These are phyloP conservation scores for Ahaetulla prasina DNA, from an alignment of 2,113 vertebrate genomes.

Conservation along the genomic window DNA sequence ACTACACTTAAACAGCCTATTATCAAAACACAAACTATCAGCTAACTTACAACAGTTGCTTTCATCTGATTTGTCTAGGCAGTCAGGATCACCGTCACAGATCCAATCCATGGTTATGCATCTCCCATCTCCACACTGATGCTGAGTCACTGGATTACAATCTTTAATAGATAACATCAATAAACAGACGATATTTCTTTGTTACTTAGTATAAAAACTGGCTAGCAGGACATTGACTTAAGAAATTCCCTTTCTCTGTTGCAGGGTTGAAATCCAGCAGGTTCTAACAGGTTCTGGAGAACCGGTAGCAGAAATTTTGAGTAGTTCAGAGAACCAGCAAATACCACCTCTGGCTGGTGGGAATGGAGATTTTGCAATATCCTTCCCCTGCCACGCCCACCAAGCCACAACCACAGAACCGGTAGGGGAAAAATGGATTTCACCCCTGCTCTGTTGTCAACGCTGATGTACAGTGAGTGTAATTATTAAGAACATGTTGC, in stretches of 20 bases:
- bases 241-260: not conserved
- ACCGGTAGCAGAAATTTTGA: too few species aligned
- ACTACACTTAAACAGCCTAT: not conserved
- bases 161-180: constrained; percentile 57
- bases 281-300: too few species aligned
- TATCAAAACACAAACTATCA: not conserved
- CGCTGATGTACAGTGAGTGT: not conserved
- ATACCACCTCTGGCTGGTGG: too few species aligned
- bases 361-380: too few species aligned
- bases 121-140: constrained; percentile 86
- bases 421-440: too few species aligned
- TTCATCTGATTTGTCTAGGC: constrained; percentile 90
- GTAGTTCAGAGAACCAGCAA: too few species aligned
- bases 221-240: not conserved
- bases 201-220: not conserved
- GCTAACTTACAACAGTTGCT: constrained; percentile 89
- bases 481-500: not conserved
- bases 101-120: constrained; percentile 86
- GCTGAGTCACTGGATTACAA: constrained; percentile 73
- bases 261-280: too few species aligned
- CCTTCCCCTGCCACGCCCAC: too few species aligned
- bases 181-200: not conserved
- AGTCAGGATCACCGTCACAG: constrained; percentile 95
- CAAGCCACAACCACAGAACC: too few species aligned
- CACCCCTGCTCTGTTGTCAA: not conserved